Base-by-base conservation (phyloP, 2,888 invertebrate genomes). In the Ophion obscuratus region DNA sequence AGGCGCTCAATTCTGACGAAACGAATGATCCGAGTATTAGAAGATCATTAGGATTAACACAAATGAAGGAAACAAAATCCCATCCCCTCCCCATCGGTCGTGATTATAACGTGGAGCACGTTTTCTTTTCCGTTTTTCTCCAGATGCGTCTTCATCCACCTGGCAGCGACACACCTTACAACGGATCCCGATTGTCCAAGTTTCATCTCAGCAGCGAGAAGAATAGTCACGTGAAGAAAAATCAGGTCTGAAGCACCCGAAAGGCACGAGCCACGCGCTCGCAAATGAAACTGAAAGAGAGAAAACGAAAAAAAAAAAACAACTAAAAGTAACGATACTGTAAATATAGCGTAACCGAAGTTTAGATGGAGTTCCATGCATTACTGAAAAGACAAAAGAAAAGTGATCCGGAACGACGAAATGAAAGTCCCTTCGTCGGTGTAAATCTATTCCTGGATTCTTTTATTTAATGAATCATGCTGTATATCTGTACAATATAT, bases 121-220 rank as follows among this genome's bases (percentile, higher is more conserved):
- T 47, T 70, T 76, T 62, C 70, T 77, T 76, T 76, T 70, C 70
- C 62, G 36, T 67, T 10, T 66, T 57, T 36, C 53, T 36, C 10
- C 53, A 96, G 96, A 96, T 96, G 96, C 95, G 96, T 89, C 95
- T 96, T 90, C 95, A 96, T 93, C 96, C 96, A 40, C 96, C 96
- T 20, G 96, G 96, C 90, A 95, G 95, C 88, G 96, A 96, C 76
- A 94, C 94, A 64, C 95, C 95, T 2, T 96, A 94, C 89, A 95
- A 95, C 88, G 95, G 95, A 67, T 93, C 94, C 64, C 94, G 95
- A 80, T 91, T 96, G 70, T 94, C 94, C 87, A 94, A 95, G 87
- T 96, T 96, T 89, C 53, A 53, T 53, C 91, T 95, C 89, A 66
- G 27, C 44, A 36, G 9, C 36, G 83, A 84, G 64, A 95, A 94